phyloP scores from a whole-genome alignment of 1,140 invertebrate genomes.

The Drosophila arizonae region DNA sequence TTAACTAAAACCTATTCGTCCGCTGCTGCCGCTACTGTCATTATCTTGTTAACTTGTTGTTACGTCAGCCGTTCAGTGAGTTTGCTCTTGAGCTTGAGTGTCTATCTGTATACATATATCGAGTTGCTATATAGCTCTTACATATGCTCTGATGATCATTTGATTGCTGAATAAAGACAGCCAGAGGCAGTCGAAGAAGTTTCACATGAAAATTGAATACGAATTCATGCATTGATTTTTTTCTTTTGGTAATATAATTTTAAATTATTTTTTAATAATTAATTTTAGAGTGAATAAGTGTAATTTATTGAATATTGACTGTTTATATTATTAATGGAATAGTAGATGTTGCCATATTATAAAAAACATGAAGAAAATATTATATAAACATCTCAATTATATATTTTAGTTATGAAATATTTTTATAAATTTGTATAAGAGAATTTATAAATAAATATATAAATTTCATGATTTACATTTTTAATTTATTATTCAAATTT shows the following conservation, averaged over 20 bases:
- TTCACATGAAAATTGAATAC: slow-evolving; percentile 7
- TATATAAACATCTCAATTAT: too few relatives aligned
- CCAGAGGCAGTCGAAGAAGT: slow-evolving; percentile 22
- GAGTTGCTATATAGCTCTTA: slow-evolving; percentile 14
- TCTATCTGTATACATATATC: slow-evolving; percentile 1
- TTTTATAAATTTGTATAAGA: too few relatives aligned
- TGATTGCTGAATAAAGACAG: slow-evolving; percentile 35
- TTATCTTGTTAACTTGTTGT: slow-evolving; percentile 80
- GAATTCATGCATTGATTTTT: slow-evolving; percentile 20
- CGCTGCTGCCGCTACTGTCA: slow-evolving; percentile 69
- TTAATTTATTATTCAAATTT: too few relatives aligned
- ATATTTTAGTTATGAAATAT: too few relatives aligned
- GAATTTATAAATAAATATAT: not conserved
- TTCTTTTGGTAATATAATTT: not conserved
- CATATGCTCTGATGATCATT: slow-evolving; percentile 42
- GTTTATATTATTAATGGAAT: too few relatives aligned
- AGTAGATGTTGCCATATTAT: too few relatives aligned
- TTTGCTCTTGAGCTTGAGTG: slow-evolving; percentile 60
- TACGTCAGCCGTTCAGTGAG: slow-evolving; percentile 68
- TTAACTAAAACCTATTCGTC: slow-evolving; percentile 43
- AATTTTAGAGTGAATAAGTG: not conserved
- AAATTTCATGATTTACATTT: too few relatives aligned
- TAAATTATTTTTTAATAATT: not conserved
- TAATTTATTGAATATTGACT: not conserved
- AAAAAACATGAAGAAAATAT: too few relatives aligned